A percentile compares a stretch with the other conserved stretches of the same genome.
Conservation (phyloP, 2,113 vertebrate species). For the Anarrhichthys ocellatus region DNA sequence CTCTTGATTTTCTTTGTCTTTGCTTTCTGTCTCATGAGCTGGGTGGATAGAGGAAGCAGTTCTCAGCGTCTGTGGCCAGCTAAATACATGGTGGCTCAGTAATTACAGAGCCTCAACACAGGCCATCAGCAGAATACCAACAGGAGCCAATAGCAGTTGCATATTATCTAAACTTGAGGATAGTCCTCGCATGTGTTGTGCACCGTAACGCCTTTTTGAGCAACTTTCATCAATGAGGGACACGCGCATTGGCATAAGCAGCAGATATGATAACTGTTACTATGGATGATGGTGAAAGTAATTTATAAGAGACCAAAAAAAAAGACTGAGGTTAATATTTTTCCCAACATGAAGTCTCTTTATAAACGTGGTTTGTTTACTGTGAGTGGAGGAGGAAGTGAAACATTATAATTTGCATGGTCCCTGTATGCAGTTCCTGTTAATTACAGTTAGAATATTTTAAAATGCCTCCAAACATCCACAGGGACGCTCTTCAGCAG, state of each 20-base stretch:
- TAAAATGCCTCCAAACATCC: neutral
- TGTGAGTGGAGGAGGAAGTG: conserved; percentile 4
- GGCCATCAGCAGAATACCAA: conserved; percentile 71
- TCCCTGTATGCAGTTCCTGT: neutral
- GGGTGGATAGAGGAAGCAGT: conserved; percentile 65
- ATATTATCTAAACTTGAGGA: conserved; percentile 72
- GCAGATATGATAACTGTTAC: conserved; percentile 24
- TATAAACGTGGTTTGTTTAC: neutral
- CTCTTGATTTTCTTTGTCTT: conserved; percentile 35
- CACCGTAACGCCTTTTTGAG: conserved; percentile 15
- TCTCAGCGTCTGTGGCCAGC: conserved; percentile 68
- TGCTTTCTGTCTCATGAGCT: conserved; percentile 41
- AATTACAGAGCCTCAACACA: conserved; percentile 79
- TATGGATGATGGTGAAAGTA: neutral
- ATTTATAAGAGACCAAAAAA: neutral
- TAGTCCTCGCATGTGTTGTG: conserved; percentile 47
- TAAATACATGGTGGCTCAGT: conserved; percentile 79
- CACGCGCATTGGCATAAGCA: neutral
- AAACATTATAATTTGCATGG: neutral
- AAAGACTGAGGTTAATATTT: neutral
- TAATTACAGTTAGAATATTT: conserved; percentile 33
- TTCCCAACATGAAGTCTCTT: neutral
- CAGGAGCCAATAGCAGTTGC: conserved; percentile 61
- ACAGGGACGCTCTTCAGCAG: conserved; percentile 15
- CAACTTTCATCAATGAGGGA: conserved; percentile 24